phyloP scores from a whole-genome alignment of 2,113 vertebrate species.

The Dendrocopos noguchii region DNA sequence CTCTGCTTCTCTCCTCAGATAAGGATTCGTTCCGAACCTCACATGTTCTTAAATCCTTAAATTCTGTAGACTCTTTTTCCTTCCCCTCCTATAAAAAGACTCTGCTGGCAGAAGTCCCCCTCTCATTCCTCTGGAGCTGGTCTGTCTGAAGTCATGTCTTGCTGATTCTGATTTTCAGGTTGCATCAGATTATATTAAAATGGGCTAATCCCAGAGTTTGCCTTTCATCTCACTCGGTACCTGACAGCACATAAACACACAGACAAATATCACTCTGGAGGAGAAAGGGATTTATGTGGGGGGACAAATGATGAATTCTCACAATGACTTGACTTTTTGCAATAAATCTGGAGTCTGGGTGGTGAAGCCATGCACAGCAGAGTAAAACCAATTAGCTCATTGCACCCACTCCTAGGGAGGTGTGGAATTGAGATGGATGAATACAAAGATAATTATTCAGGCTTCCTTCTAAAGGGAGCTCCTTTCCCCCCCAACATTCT shows the following conservation, averaged over 20 bases:
- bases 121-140: neutral
- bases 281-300: neutral
- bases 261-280: neutral
- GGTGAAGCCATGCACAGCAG: neutral
- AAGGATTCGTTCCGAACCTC: neutral
- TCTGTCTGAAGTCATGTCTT: neutral
- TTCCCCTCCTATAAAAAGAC: neutral
- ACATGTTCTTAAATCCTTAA: neutral
- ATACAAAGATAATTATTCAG: slow-evolving; percentile 41
- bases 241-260: neutral
- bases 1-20: neutral
- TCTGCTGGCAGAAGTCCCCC: neutral
- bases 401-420: slow-evolving; percentile 29
- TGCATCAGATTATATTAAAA: slow-evolving; percentile 14
- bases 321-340: neutral
- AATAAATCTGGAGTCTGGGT: slow-evolving; percentile 30
- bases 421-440: slow-evolving; percentile 44
- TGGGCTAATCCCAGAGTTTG: neutral
- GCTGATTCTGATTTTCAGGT: slow-evolving; percentile 7
- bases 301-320: slow-evolving; percentile 5
- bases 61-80: neutral
- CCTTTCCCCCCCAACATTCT: neutral
- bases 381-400: slow-evolving; percentile 51
- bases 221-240: neutral
- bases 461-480: slow-evolving; percentile 7